Evolutionary conservation across 1,140 invertebrate genomes (phyloP).

Genomic region (Choristoneura fumiferana): DNA sequence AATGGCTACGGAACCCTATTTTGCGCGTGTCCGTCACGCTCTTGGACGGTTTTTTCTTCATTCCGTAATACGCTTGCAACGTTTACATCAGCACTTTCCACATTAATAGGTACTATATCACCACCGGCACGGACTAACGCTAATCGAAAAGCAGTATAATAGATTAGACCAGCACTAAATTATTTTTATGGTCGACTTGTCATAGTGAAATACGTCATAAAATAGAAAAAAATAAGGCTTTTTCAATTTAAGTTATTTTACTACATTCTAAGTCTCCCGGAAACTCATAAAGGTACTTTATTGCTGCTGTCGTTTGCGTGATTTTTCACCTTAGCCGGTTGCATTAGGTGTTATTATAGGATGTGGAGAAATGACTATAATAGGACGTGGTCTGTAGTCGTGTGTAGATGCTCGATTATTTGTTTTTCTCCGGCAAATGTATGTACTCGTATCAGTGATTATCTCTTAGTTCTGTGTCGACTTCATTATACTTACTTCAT

Average conservation of each 20-base stretch:
- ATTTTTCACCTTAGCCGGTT: not conserved
- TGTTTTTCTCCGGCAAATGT: not conserved
- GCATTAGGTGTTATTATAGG: not conserved
- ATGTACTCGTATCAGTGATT: not conserved
- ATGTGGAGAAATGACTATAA: not conserved
- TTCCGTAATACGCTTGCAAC: too few relatives aligned
- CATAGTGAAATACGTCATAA: constrained; percentile 17
- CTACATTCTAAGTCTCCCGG: constrained; percentile 1
- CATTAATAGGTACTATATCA: too few relatives aligned
- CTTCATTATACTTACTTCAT: too few relatives aligned
- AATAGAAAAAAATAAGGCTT: constrained; percentile 16
- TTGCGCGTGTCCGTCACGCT: too few relatives aligned
- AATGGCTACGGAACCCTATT: too few relatives aligned
- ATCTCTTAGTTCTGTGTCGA: too few relatives aligned
- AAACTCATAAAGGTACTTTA: constrained; percentile 8
- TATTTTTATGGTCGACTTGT: not conserved
- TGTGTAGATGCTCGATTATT: constrained; percentile 8
- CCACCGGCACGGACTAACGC: not conserved
- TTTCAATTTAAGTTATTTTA: constrained; percentile 19
- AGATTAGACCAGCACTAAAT: constrained; percentile 9
- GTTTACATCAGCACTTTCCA: too few relatives aligned
- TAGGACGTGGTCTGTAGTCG: not conserved
- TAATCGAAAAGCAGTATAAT: constrained; percentile 9
- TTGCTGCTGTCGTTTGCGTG: not conserved
- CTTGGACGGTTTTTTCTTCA: too few relatives aligned